A percentile compares a stretch with the other conserved stretches of the same genome.
phyloP scores from a whole-genome alignment of 2,888 invertebrate species.

The Asteroscopus sphinx region DNA sequence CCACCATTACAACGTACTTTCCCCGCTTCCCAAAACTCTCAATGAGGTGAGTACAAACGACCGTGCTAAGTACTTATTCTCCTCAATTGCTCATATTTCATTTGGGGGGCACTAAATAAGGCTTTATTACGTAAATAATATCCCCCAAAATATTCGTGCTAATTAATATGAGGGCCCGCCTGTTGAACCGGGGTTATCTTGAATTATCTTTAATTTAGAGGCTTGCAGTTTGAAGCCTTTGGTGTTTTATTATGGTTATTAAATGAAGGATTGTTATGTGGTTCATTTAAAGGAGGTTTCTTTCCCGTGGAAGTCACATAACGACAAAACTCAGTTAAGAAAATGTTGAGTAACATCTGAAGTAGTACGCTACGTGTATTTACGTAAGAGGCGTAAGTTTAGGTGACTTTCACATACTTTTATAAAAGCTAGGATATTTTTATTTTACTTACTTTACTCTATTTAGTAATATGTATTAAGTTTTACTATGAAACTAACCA shows the following conservation, averaged over 20 bases:
- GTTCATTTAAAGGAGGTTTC: too few species aligned
- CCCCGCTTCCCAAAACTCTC: slow-evolving; percentile 24
- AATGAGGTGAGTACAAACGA: slow-evolving; percentile 62
- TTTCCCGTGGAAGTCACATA: too few species aligned
- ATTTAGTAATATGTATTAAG: too few species aligned
- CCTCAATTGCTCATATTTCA: slow-evolving; percentile 87
- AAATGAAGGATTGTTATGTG: slow-evolving; percentile 12
- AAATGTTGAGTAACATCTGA: too few species aligned
- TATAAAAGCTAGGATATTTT: too few species aligned
- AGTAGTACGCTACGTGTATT: too few species aligned
- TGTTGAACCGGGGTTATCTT: slow-evolving; percentile 71
- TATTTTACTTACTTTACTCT: too few species aligned
- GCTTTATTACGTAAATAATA: slow-evolving; percentile 89
- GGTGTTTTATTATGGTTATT: slow-evolving; percentile 40
- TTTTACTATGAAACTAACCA: too few species aligned
- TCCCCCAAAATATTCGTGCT: slow-evolving; percentile 86
- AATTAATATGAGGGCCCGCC: slow-evolving; percentile 86
- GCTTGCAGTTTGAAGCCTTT: slow-evolving; percentile 61
- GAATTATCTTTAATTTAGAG: slow-evolving; percentile 63
- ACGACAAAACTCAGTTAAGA: too few species aligned
- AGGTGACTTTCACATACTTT: too few species aligned
- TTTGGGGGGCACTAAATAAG: slow-evolving; percentile 85
- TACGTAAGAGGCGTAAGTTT: too few species aligned
- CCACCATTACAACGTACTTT: slow-evolving; percentile 8
- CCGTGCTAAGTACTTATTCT: slow-evolving; percentile 81